A percentile compares a stretch with the other conserved stretches of the same genome.
Evolutionary conservation across 2,888 invertebrate species (phyloP).

Genomic region (Aphodius granarius): DNA sequence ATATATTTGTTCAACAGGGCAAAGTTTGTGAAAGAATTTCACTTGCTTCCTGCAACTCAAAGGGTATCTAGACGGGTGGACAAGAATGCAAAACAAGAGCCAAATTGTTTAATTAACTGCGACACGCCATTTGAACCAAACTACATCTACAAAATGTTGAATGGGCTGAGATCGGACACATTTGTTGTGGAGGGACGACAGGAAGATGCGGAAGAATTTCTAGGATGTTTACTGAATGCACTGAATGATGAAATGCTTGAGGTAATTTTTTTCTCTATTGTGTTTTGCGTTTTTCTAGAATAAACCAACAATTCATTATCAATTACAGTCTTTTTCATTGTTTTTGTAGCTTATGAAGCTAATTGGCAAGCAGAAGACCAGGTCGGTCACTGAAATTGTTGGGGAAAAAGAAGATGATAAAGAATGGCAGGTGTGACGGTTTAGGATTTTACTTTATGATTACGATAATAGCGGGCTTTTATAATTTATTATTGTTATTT

Average conservation of each 20-base stretch:
- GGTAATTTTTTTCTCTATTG: conserved; percentile 54
- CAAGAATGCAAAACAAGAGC: conserved; percentile 57
- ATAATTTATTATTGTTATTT: conserved; percentile 29
- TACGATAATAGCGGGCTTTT: not conserved
- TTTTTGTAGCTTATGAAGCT: conserved; percentile 58
- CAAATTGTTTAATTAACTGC: conserved; percentile 55
- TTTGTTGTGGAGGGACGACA: conserved; percentile 85
- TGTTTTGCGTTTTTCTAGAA: conserved; percentile 22
- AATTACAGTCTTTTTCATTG: conserved; percentile 20
- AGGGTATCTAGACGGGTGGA: conserved; percentile 53
- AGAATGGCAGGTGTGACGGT: conserved; percentile 68
- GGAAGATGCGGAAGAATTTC: conserved; percentile 97
- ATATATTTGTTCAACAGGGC: conserved; percentile 57
- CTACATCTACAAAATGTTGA: conserved; percentile 82
- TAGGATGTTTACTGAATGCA: conserved; percentile 89
- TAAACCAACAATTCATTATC: no score
- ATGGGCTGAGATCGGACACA: conserved; percentile 71
- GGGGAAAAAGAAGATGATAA: conserved; percentile 57
- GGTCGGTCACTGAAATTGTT: conserved; percentile 47
- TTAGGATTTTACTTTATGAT: conserved; percentile 15
- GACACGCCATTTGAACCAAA: conserved; percentile 90
- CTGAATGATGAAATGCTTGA: conserved; percentile 97
- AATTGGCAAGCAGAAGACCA: conserved; percentile 46
- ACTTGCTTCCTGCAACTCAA: conserved; percentile 61
- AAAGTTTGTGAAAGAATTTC: conserved; percentile 79